Percentiles rank a stretch among this genome's conserved stretches.
phyloP scores from a whole-genome alignment of 2,888 invertebrate genomes.

The Drosophila neutralis region DNA sequence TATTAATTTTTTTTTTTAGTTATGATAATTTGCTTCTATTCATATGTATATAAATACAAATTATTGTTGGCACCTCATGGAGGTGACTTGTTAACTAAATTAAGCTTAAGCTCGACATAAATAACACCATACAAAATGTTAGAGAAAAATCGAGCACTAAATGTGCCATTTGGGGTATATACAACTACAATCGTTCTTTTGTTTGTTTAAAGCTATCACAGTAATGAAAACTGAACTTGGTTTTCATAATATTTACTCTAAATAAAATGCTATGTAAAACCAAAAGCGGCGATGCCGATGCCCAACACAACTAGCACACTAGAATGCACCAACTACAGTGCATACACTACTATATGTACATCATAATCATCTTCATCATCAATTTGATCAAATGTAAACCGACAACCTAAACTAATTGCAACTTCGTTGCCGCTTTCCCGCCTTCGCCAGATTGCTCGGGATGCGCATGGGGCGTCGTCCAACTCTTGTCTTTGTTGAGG shows the following conservation, averaged over 20 bases:
- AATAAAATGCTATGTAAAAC: slow-evolving; percentile 55
- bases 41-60: slow-evolving; percentile 52
- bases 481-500: slow-evolving; percentile 40
- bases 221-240: slow-evolving; percentile 49
- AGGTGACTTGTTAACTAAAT: slow-evolving; percentile 52
- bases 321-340: slow-evolving; percentile 8
- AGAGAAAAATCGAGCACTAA: slow-evolving; percentile 30
- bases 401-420: slow-evolving; percentile 56
- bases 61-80: slow-evolving; percentile 66
- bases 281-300: slow-evolving; percentile 50
- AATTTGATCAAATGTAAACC: slow-evolving; percentile 30
- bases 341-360: slow-evolving; percentile 21
- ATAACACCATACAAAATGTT: slow-evolving; percentile 44
- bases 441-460: slow-evolving; percentile 33
- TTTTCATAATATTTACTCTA: slow-evolving; percentile 46
- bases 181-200: slow-evolving; percentile 37
- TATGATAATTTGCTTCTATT: slow-evolving; percentile 46
- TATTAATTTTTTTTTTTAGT: slow-evolving; percentile 17
- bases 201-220: slow-evolving; percentile 64
- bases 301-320: slow-evolving; percentile 51
- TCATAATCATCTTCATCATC: slow-evolving; percentile 17
- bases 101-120: slow-evolving; percentile 55
- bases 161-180: slow-evolving; percentile 21
- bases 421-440: slow-evolving; percentile 21
- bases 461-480: slow-evolving; percentile 44